These are phyloP conservation scores for Corydoras maculifer DNA, from an alignment of 2,113 vertebrate genomes.

Conservation along the genomic window DNA sequence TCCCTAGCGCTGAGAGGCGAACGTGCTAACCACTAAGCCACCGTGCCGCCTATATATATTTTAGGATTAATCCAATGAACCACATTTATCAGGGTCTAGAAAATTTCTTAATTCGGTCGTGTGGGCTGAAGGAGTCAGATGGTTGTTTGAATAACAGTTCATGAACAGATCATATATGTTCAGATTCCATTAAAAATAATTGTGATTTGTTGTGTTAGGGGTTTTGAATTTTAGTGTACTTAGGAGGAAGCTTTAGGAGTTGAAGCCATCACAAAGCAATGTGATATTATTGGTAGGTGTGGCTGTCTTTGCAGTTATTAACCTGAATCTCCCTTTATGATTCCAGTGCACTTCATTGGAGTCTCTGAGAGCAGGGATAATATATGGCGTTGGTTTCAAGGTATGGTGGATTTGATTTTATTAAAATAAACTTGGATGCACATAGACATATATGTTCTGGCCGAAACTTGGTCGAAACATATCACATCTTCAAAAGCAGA, in stretches of 20 bases:
- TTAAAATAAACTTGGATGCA: constrained; percentile 20
- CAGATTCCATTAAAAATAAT: not conserved
- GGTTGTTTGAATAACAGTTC: too few relatives aligned
- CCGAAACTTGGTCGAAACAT: too few relatives aligned
- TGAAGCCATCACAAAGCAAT: constrained; percentile 15
- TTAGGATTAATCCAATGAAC: too few relatives aligned
- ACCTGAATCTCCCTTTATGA: constrained; percentile 29
- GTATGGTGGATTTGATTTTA: constrained; percentile 47
- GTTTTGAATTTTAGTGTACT: constrained; percentile 19
- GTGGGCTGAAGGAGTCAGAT: too few relatives aligned
- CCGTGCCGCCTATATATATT: too few relatives aligned
- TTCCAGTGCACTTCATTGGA: constrained; percentile 58
- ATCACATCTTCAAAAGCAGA: too few relatives aligned
- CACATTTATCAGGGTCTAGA: too few relatives aligned
- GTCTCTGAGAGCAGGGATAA: constrained; percentile 50
- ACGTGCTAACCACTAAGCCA: too few relatives aligned
- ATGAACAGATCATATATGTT: too few relatives aligned
- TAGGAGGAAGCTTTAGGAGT: constrained; percentile 8
- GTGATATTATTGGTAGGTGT: constrained; percentile 3
- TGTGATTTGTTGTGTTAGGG: constrained; percentile 7
- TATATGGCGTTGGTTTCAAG: constrained; percentile 64
- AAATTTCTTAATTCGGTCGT: too few relatives aligned
- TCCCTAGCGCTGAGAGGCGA: too few relatives aligned
- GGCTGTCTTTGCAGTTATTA: constrained; percentile 24
- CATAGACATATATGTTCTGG: not conserved